Conservation (phyloP, 2,113 vertebrate genomes). For the Callospermophilus lateralis region DNA sequence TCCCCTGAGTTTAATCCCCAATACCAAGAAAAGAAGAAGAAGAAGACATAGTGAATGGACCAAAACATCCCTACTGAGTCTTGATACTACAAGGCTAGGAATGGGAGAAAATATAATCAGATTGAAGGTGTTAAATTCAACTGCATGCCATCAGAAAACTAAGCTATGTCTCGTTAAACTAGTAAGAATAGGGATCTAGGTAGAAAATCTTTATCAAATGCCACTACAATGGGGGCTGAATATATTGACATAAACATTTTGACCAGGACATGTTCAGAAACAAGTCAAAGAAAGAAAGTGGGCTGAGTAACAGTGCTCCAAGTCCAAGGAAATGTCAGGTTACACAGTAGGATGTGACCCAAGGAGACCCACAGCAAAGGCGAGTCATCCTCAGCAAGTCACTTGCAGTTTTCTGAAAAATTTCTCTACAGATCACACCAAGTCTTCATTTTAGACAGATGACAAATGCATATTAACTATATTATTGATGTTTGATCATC, state of each 20-base stretch:
- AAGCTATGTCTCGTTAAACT: background rate
- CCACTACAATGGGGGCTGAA: background rate
- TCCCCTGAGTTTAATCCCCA: no score
- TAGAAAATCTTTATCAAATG: background rate
- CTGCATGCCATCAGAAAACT: background rate
- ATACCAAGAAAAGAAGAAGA: no score
- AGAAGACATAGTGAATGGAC: background rate
- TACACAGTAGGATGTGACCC: background rate
- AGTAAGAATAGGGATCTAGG: background rate
- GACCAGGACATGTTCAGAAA: background rate
- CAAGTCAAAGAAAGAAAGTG: background rate
- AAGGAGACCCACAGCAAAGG: background rate
- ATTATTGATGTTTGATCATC: constrained; percentile 14
- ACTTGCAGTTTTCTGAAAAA: constrained; percentile 31
- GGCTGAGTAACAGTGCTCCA: background rate
- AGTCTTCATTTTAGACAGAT: constrained; percentile 39
- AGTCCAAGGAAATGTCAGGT: background rate
- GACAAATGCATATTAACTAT: constrained; percentile 40
- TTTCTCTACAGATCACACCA: background rate
- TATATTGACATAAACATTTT: background rate
- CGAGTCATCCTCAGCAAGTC: background rate
- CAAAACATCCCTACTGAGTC: background rate
- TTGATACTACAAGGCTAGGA: background rate
- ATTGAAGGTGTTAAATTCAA: background rate
- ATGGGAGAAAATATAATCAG: background rate